These are phyloP conservation scores for Probaryconus sp. DNA, from an alignment of 1,140 invertebrate genomes.

Conservation along the genomic window DNA sequence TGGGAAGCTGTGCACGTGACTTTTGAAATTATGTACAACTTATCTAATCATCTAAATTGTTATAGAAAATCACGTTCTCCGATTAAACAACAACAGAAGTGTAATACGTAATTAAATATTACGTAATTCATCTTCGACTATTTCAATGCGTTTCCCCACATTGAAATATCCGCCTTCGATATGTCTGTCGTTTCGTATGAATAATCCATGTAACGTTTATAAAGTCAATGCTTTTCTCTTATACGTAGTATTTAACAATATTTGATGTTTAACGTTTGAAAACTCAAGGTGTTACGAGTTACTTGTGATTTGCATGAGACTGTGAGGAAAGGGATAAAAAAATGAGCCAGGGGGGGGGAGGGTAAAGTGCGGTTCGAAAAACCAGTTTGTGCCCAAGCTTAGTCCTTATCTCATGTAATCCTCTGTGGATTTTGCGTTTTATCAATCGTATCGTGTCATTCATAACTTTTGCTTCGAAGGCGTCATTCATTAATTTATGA, in stretches of 20 bases:
- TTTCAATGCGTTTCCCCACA: slow-evolving; percentile 23
- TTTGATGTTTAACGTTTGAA: slow-evolving; percentile 54
- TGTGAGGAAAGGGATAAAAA: slow-evolving; percentile 30
- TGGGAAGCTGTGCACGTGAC: too few species aligned
- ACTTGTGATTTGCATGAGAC: slow-evolving; percentile 68
- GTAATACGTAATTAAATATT: slow-evolving; percentile 30
- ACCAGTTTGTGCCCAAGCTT: slow-evolving; percentile 30
- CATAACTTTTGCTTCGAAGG: slow-evolving; percentile 55
- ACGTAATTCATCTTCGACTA: slow-evolving; percentile 8
- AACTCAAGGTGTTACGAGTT: slow-evolving; percentile 68
- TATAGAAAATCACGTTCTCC: too few species aligned
- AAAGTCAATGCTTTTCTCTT: slow-evolving; percentile 69
- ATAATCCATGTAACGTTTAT: slow-evolving; percentile 52
- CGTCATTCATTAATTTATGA: slow-evolving; percentile 26
- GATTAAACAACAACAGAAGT: slow-evolving; percentile 10
- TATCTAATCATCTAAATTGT: too few species aligned
- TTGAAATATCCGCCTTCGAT: slow-evolving; percentile 31
- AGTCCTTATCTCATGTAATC: slow-evolving; percentile 3
- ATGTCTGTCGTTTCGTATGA: slow-evolving; percentile 58
- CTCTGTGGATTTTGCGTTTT: background rate
- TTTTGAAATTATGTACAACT: too few species aligned
- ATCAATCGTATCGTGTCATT: slow-evolving; percentile 32
- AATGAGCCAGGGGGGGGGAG: background rate
- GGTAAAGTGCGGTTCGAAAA: slow-evolving; percentile 8
- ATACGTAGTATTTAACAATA: slow-evolving; percentile 43